Conservation (phyloP, 1,140 invertebrate genomes). For the Zaprionus tsacasi region DNA sequence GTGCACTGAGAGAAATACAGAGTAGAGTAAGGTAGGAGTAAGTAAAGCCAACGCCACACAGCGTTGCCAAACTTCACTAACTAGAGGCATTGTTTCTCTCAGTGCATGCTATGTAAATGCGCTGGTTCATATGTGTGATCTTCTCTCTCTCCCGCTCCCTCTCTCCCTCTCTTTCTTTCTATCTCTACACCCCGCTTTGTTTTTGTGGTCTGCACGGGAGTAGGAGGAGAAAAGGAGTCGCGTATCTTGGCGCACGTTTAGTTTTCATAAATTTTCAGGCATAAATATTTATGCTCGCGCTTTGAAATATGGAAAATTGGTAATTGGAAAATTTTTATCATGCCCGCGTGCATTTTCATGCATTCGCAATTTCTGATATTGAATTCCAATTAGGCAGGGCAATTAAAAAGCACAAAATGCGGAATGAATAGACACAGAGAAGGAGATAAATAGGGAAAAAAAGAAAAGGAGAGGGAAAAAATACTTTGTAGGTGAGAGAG, state of each 20-base stretch:
- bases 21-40: neutral
- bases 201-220: neutral
- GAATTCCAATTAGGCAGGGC: slow-evolving; percentile 75
- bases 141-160: neutral
- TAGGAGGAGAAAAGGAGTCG: neutral
- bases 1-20: slow-evolving; percentile 14
- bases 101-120: slow-evolving; percentile 39
- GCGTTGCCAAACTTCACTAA: neutral
- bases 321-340: slow-evolving; percentile 82
- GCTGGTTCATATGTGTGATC: slow-evolving; percentile 9
- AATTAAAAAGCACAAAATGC: slow-evolving; percentile 54
- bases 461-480: too few relatives aligned
- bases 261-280: slow-evolving; percentile 77
- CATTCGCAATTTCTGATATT: slow-evolving; percentile 61
- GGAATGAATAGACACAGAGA: neutral
- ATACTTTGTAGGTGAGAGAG: too few relatives aligned
- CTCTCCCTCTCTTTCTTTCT: neutral
- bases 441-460: neutral
- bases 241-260: slow-evolving; percentile 70
- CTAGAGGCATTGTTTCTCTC: neutral
- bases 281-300: slow-evolving; percentile 76
- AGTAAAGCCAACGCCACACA: neutral
- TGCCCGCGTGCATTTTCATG: slow-evolving; percentile 48
- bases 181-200: neutral
- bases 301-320: slow-evolving; percentile 79